phyloP scores from a whole-genome alignment of 2,797 vertebrate genomes.

The Potorous gilbertii region DNA sequence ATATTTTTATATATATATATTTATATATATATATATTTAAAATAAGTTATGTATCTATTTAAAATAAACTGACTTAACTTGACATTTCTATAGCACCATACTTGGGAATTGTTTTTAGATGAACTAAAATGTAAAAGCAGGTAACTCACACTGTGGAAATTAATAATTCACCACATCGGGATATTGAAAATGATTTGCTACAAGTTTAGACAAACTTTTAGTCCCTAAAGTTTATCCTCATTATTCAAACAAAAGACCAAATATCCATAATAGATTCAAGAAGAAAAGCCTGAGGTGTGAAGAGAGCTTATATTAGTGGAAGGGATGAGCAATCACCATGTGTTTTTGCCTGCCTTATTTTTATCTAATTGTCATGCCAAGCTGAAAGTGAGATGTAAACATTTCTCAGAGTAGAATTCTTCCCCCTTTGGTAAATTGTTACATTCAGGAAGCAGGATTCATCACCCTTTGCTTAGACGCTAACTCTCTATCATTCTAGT shows the following conservation, averaged over 20 bases:
- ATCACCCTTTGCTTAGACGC: background rate
- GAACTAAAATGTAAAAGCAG: slow-evolving; percentile 25
- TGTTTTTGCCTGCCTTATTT: background rate
- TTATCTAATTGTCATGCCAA: slow-evolving; percentile 18
- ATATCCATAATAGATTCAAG: slow-evolving; percentile 23
- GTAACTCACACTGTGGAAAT: slow-evolving; percentile 29
- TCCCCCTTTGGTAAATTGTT: background rate
- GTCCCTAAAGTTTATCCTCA: slow-evolving; percentile 57
- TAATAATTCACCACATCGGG: slow-evolving; percentile 51
- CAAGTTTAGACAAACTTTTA: slow-evolving; percentile 59
- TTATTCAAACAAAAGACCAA: slow-evolving; percentile 46
- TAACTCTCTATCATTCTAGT: background rate
- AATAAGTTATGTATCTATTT: slow-evolving; percentile 46
- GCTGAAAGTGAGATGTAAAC: slow-evolving; percentile 5
- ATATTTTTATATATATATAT: no score
- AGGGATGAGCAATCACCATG: background rate
- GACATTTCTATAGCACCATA: background rate
- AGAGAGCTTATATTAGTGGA: background rate
- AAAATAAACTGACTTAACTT: slow-evolving; percentile 48
- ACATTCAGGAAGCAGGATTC: background rate
- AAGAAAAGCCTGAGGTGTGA: slow-evolving; percentile 39
- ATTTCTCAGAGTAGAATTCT: slow-evolving; percentile 20
- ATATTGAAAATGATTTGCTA: slow-evolving; percentile 56
- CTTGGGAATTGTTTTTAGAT: slow-evolving; percentile 41
- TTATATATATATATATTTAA: slow-evolving; percentile 48